Evolutionary conservation across 2,888 invertebrate species (phyloP).

Genomic region (Agrotis clavis): DNA sequence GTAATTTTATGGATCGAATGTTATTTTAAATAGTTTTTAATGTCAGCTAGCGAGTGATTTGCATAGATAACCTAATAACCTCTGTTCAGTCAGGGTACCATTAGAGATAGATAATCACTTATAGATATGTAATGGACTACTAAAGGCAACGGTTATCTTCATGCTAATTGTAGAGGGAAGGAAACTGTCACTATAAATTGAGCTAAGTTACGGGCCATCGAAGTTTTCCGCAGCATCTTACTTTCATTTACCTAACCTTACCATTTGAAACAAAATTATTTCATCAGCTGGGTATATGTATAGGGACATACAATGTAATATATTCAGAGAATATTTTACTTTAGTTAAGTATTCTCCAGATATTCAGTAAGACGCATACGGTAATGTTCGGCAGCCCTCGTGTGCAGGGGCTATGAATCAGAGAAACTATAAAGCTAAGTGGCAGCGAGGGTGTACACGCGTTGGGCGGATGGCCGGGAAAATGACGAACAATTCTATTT

Average conservation of each 20-base stretch:
- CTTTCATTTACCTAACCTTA: background rate
- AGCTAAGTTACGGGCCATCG: background rate
- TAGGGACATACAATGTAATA: background rate
- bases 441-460: slow-evolving; percentile 32
- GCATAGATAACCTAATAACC: slow-evolving; percentile 25
- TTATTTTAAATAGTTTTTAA: slow-evolving; percentile 30
- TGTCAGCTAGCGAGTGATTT: slow-evolving; percentile 19
- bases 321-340: background rate
- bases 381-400: slow-evolving; percentile 19
- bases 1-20: slow-evolving; percentile 37
- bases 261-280: too few relatives aligned
- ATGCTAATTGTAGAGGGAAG: slow-evolving; percentile 38
- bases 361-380: background rate
- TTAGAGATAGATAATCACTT: slow-evolving; percentile 4
- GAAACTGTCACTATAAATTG: slow-evolving; percentile 13
- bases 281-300: too few relatives aligned
- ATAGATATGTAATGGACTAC: background rate
- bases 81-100: background rate
- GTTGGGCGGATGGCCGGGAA: slow-evolving; percentile 44
- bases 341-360: background rate
- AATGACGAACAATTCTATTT: slow-evolving; percentile 40
- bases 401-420: slow-evolving; percentile 38
- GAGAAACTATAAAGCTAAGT: slow-evolving; percentile 42
- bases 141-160: slow-evolving; percentile 15
- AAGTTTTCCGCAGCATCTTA: background rate